These are phyloP conservation scores for Fundulus diaphanus DNA, from an alignment of 2,797 vertebrate genomes.

Conservation along the genomic window DNA sequence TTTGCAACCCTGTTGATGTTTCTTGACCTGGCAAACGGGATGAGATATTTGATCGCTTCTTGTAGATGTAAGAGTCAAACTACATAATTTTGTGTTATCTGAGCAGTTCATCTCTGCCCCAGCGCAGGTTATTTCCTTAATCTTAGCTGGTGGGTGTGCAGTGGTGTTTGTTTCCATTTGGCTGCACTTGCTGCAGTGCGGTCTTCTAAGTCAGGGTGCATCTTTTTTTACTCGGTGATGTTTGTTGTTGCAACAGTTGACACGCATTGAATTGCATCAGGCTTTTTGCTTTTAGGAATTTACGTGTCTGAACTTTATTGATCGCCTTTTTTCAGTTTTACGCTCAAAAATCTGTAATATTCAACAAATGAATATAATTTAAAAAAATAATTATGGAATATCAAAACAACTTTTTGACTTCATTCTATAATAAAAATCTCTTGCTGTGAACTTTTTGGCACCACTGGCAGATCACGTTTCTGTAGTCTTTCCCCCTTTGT, in stretches of 20 bases:
- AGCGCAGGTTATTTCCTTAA: conserved; percentile 15
- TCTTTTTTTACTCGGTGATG: neutral
- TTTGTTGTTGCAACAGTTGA: neutral
- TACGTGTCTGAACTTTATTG: neutral
- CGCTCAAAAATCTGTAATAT: neutral
- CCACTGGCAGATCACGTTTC: neutral
- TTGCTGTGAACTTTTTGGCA: neutral
- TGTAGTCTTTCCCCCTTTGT: neutral
- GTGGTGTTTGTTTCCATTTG: conserved; percentile 1
- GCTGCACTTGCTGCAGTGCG: neutral
- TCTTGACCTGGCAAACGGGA: neutral
- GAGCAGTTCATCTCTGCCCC: conserved; percentile 16
- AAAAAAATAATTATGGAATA: neutral
- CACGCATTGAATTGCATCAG: neutral
- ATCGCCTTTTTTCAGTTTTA: neutral
- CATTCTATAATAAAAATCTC: neutral
- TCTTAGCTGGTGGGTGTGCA: neutral
- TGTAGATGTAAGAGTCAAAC: neutral
- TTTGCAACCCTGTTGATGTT: neutral
- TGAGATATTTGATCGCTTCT: no score
- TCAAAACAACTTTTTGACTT: neutral
- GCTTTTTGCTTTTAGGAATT: neutral
- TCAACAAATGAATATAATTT: neutral
- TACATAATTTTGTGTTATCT: neutral
- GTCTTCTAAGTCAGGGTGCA: neutral